Percentiles rank a stretch among this genome's conserved stretches.
Evolutionary conservation across 2,797 vertebrate species (phyloP).

Genomic region (Rhynchonycteris naso): DNA sequence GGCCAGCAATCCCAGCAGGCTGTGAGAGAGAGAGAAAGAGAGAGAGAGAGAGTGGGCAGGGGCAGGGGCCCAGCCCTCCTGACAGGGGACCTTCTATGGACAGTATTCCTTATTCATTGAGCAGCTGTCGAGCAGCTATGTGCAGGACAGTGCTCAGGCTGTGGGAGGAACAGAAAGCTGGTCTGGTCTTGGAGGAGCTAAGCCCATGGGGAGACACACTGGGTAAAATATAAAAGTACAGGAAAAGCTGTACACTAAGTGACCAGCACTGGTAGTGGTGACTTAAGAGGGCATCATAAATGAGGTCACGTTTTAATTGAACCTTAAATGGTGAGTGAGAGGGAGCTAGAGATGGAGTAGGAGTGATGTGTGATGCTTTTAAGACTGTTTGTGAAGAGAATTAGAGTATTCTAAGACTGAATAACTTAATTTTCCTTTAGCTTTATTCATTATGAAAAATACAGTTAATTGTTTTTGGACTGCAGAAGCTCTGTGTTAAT

Average conservation of each 20-base stretch:
- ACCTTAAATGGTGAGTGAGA: background rate
- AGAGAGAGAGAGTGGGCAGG: too few relatives aligned
- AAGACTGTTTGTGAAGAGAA: background rate
- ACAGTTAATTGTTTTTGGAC: background rate
- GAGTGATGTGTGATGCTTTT: background rate
- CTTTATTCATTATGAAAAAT: background rate
- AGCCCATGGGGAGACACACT: background rate
- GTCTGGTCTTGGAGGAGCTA: background rate
- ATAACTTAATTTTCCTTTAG: constrained; percentile 10
- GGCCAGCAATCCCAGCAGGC: background rate
- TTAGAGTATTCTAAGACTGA: background rate
- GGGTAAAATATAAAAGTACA: background rate
- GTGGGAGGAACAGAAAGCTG: background rate
- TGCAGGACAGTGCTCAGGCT: background rate
- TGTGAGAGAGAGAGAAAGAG: too few relatives aligned
- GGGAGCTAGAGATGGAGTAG: background rate
- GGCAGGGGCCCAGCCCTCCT: background rate
- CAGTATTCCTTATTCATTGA: background rate
- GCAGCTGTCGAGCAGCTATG: background rate
- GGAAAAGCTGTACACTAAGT: background rate
- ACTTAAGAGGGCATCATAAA: background rate
- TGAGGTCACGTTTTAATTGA: background rate
- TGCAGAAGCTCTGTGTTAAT: background rate
- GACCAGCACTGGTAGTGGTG: background rate
- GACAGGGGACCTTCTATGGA: accelerated